Percentiles rank a stretch among this genome's conserved stretches.
These are phyloP conservation scores for Sphyrna mokarran DNA, from an alignment of 2,113 vertebrate genomes.

Conservation along the genomic window DNA sequence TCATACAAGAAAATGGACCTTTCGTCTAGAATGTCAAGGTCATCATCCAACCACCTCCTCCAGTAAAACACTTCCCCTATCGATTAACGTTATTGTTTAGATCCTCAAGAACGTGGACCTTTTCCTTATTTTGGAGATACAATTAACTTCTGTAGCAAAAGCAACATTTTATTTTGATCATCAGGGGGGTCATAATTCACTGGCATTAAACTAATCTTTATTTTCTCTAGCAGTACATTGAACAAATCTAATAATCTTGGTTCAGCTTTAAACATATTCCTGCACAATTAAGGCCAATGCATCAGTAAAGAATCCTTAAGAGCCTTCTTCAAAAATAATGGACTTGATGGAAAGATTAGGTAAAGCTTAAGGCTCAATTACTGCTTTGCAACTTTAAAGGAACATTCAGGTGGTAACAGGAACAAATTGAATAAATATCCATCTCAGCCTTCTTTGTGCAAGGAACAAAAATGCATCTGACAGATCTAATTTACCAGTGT, in stretches of 20 bases:
- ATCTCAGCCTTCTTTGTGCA: not conserved
- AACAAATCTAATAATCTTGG: not conserved
- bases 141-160: not conserved
- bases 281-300: not conserved
- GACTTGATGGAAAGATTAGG: not conserved
- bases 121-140: too few species aligned
- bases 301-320: not conserved
- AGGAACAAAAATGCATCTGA: not conserved
- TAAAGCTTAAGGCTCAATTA: not conserved
- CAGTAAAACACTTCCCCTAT: too few species aligned
- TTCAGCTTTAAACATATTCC: not conserved
- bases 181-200: not conserved
- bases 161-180: not conserved
- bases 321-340: not conserved
- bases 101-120: too few species aligned
- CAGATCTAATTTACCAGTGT: not conserved
- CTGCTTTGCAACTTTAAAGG: not conserved
- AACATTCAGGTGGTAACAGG: not conserved
- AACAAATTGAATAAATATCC: not conserved
- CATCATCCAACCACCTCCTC: too few species aligned
- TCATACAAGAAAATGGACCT: too few species aligned
- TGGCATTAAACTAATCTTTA: not conserved
- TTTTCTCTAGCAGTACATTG: not conserved
- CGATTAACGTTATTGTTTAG: too few species aligned
- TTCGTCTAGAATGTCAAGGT: too few species aligned